phyloP scores from a whole-genome alignment of 2,888 invertebrate species.

The Stegana nigrithorax region DNA sequence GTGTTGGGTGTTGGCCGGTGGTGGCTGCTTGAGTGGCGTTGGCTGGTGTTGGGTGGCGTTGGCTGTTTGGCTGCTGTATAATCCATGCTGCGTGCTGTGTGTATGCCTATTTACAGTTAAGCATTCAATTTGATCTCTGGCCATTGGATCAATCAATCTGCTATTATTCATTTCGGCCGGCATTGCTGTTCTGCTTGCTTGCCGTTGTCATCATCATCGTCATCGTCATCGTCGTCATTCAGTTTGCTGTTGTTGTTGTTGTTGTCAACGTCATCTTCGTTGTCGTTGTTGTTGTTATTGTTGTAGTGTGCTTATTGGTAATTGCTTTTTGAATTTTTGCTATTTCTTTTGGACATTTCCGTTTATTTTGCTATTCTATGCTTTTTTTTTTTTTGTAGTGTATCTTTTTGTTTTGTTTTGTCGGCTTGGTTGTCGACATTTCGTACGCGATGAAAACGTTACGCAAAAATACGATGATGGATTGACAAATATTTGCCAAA shows the following conservation, averaged over 20 bases:
- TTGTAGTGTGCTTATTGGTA: conserved; percentile 46
- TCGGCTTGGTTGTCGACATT: conserved; percentile 37
- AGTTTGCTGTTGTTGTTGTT: conserved; percentile 32
- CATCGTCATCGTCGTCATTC: too few relatives aligned
- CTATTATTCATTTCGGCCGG: conserved; percentile 41
- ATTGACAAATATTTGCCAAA: conserved; percentile 55
- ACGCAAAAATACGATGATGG: conserved; percentile 41
- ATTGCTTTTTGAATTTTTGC: conserved; percentile 56
- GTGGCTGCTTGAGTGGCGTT: conserved; percentile 31
- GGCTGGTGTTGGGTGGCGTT: neutral
- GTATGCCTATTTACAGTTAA: conserved; percentile 56
- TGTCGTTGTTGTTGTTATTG: conserved; percentile 32
- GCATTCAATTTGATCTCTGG: conserved; percentile 61
- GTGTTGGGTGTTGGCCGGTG: too few relatives aligned
- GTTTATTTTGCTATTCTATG: conserved; percentile 19
- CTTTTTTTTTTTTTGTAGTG: conserved; percentile 16
- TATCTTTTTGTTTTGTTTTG: neutral
- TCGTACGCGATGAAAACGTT: conserved; percentile 17
- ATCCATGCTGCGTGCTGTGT: conserved; percentile 45
- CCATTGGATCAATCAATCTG: conserved; percentile 56
- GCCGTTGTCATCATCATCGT: too few relatives aligned
- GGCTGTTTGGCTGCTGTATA: conserved; percentile 16
- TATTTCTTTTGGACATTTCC: neutral
- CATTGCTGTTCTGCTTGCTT: too few relatives aligned
- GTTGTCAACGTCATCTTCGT: conserved; percentile 36